Evolutionary conservation across 2,797 vertebrate species (phyloP), one percentile per base, ranked within the genome.

Genomic region (Decapterus maruadsi): DNA sequence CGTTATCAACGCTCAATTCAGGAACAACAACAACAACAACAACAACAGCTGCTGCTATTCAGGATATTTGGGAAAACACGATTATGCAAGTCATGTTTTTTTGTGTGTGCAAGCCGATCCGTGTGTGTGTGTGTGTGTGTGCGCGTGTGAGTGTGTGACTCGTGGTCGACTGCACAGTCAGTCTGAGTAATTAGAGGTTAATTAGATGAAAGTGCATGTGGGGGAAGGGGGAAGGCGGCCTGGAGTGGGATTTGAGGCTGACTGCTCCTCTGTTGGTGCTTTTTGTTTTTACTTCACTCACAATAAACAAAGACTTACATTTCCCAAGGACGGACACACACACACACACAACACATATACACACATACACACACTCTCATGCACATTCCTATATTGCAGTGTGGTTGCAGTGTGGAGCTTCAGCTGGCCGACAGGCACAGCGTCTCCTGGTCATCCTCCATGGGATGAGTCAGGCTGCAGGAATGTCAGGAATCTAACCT

Each of bases 401-500:
- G 56, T 22, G n/a, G n/a, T n/a, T n/a, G 26, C 26, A 26, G 74
- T 42, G 29, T 77, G 80, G 51, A 63, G 84, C 66, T 86, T 83
- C 80, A 81, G 83, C 85, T 77, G 80, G 90, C 76, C 82, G 77
- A 79, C 83, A 84, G 71, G 70, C 83, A 82, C 69, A 82, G 61
- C 71, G 70, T 85, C 86, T 90, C 40, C 40, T 80, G 87, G 81
- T 91, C 90, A 87, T 26, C 88, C 79, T 26, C 88, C 79, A 84
- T 86, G 56, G 72, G 86, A 88, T 90, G 91, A 94, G 83, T 93
- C 87, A 92, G 84, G 80, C 87, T 73, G 81, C 80, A 87, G 94
- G 95, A 92, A 95, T 95, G 84, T 68, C 69, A 91, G 87, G 94
- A 95, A 95, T 95, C 93, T 86, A 93, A 94, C 94, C 91, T 93